Percentiles rank a stretch among this genome's conserved stretches.
Conservation (phyloP, 2,113 vertebrate species). For the Microcebus lehilahytsara region DNA sequence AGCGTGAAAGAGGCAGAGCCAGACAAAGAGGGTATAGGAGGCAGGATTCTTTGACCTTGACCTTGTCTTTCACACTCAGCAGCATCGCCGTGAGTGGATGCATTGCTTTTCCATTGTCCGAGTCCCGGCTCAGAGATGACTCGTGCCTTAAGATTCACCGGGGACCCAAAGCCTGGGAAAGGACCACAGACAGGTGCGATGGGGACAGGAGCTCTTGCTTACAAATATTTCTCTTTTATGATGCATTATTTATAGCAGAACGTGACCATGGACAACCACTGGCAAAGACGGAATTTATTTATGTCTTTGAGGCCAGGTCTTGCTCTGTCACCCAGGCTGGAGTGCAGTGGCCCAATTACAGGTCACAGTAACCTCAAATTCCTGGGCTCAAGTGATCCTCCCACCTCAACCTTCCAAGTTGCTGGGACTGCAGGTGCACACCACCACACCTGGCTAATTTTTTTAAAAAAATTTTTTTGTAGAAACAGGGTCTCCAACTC, state of each 20-base stretch:
- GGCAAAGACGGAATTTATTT: neutral
- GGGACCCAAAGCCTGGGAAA: neutral
- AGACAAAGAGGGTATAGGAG: conserved; percentile 3
- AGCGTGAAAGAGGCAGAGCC: neutral
- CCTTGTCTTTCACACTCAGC: conserved; percentile 45
- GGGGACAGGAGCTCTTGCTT: conserved; percentile 33
- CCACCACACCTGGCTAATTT: no score
- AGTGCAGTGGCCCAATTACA: no score
- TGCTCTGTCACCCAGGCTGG: no score
- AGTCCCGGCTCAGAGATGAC: neutral
- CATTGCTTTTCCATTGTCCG: neutral
- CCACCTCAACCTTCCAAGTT: no score
- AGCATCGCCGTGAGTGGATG: neutral
- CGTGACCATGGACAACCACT: conserved; percentile 39
- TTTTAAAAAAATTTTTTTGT: no score
- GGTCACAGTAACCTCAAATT: no score
- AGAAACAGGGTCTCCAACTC: no score
- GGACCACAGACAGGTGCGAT: no score
- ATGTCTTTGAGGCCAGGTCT: no score
- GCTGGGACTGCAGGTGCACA: no score
- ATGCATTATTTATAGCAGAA: conserved; percentile 65
- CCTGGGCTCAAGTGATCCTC: no score
- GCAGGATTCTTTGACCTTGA: conserved; percentile 2
- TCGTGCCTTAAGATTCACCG: fast-evolving
- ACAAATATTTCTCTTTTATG: conserved; percentile 68